Evolutionary conservation across 2,888 invertebrate species (phyloP).

Genomic region (Ochropacha duplaris): DNA sequence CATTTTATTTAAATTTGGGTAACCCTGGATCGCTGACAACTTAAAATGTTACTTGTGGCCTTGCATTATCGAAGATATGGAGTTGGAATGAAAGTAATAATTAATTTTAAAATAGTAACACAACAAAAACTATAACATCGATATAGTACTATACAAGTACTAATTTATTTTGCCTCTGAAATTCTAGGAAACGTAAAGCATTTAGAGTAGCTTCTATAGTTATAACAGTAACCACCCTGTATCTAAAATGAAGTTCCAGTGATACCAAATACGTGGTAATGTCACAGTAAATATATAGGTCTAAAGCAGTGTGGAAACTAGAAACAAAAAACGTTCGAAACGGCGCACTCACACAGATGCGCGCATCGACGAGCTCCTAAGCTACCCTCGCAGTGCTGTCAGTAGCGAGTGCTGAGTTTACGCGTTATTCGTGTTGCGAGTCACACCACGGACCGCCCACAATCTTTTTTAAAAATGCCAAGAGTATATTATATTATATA

Average conservation of each 20-base stretch:
- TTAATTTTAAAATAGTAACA: conserved; percentile 23
- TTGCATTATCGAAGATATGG: conserved; percentile 9
- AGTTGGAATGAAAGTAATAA: conserved; percentile 39
- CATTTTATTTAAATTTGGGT: conserved; percentile 2
- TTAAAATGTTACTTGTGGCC: background rate
- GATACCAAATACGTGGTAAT: conserved; percentile 15
- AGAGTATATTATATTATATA: no score
- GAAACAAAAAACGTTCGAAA: no score
- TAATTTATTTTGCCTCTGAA: conserved; percentile 11
- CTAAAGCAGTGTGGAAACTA: no score
- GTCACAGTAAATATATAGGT: no score
- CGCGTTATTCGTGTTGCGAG: no score
- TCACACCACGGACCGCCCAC: no score
- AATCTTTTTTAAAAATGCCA: no score
- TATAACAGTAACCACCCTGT: conserved; percentile 4
- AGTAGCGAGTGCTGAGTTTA: no score
- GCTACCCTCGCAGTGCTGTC: no score
- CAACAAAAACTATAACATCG: conserved; percentile 20
- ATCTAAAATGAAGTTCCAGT: conserved; percentile 5
- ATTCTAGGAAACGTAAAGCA: conserved; percentile 24
- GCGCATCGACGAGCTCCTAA: no score
- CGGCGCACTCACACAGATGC: no score
- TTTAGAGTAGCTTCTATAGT: background rate
- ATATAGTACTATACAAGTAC: conserved; percentile 14
- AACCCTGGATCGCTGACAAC: background rate